phyloP scores from a whole-genome alignment of 2,888 invertebrate genomes.

The Drosophila subquinaria region DNA sequence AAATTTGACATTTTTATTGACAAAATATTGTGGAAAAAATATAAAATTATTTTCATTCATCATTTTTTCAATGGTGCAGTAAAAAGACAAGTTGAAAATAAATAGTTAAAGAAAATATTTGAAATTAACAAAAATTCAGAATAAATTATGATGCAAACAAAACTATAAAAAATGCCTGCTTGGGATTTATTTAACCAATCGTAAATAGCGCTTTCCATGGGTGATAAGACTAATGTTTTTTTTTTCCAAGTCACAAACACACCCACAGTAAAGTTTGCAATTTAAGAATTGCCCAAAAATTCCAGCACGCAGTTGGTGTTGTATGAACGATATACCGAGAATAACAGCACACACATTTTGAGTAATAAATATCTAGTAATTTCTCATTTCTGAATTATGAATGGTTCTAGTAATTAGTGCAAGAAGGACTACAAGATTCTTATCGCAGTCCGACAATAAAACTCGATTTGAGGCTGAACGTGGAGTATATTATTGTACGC shows the following conservation, averaged over 20 bases:
- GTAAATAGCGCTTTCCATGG: background rate
- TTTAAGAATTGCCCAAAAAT: constrained; percentile 32
- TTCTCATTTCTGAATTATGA: constrained; percentile 58
- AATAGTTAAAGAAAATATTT: too few relatives aligned
- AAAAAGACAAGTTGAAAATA: too few relatives aligned
- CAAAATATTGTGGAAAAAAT: too few relatives aligned
- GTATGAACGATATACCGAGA: constrained; percentile 4
- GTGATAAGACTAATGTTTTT: too few relatives aligned
- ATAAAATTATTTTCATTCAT: too few relatives aligned
- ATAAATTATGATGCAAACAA: background rate
- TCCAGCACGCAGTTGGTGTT: constrained; percentile 47
- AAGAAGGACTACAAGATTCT: constrained; percentile 67
- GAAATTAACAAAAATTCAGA: too few relatives aligned
- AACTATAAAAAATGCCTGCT: background rate
- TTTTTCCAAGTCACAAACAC: background rate
- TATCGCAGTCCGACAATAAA: constrained; percentile 71
- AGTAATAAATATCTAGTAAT: constrained; percentile 45
- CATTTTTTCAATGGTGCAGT: too few relatives aligned
- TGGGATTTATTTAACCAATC: constrained; percentile 1
- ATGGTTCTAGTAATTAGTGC: constrained; percentile 70
- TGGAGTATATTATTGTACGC: constrained; percentile 20
- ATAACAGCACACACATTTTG: constrained; percentile 33
- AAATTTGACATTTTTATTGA: too few relatives aligned
- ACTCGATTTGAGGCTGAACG: constrained; percentile 67
- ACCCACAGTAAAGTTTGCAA: background rate